These are phyloP conservation scores for Nesometra sesokonis DNA, from an alignment of 35 echinoderm and acorn worm genomes.

Conservation along the genomic window DNA sequence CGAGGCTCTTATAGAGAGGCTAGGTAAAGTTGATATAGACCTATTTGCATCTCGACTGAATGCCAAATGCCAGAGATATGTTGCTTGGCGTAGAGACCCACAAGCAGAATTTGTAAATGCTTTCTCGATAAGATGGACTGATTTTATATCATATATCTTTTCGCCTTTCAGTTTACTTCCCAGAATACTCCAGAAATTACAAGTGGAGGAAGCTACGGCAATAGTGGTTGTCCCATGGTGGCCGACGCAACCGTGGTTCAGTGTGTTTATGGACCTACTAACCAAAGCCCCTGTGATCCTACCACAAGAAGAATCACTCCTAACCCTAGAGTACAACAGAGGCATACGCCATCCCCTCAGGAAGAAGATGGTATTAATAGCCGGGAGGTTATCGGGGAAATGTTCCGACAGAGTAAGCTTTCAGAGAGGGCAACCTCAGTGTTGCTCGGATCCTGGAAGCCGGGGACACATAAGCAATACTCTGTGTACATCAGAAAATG, in stretches of 20 bases:
- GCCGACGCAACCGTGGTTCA: background rate
- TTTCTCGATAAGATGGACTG: background rate
- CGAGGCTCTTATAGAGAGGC: background rate
- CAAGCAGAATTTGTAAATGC: background rate
- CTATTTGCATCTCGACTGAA: background rate
- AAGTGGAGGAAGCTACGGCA: background rate
- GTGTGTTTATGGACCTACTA: background rate
- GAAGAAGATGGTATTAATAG: slow-evolving; percentile 9
- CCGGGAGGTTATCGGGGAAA: slow-evolving; percentile 9
- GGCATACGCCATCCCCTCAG: background rate
- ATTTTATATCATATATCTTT: background rate
- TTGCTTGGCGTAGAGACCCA: background rate
- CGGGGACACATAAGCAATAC: slow-evolving; percentile 28
- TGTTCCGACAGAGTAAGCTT: background rate
- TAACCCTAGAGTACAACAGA: background rate
- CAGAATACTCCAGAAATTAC: background rate
- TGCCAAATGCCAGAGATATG: background rate
- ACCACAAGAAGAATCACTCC: background rate
- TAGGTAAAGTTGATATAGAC: background rate
- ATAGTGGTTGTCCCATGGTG: background rate
- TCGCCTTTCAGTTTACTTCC: background rate
- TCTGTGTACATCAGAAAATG: slow-evolving; percentile 21
- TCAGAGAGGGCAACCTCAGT: slow-evolving; percentile 9
- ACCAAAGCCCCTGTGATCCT: background rate
- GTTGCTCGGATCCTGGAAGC: slow-evolving; percentile 11